Percentiles rank a stretch among this genome's conserved stretches.
Evolutionary conservation across 1,140 invertebrate species (phyloP).

Genomic region (Tetraneura akinire): DNA sequence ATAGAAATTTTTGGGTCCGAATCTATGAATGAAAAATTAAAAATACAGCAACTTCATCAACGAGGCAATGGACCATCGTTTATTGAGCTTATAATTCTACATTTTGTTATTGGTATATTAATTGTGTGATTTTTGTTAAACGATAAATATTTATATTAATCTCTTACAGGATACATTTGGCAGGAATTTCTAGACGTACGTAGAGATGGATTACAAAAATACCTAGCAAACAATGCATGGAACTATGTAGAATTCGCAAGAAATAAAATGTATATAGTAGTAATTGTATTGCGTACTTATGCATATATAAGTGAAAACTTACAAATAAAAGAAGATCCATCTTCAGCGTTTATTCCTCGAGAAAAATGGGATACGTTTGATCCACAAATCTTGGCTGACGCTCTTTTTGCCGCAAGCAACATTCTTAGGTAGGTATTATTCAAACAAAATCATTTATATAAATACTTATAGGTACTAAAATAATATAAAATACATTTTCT

Average conservation of each 20-base stretch:
- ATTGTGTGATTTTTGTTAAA: no score
- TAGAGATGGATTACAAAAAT: constrained; percentile 77
- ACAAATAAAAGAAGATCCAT: constrained; percentile 68
- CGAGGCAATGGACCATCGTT: constrained; percentile 76
- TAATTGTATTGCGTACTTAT: constrained; percentile 72
- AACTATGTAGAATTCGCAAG: constrained; percentile 93
- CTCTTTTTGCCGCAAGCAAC: constrained; percentile 92
- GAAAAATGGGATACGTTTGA: constrained; percentile 92
- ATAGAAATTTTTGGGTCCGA: constrained; percentile 73
- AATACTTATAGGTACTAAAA: no score
- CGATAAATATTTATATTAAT: no score
- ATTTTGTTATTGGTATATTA: constrained; percentile 72
- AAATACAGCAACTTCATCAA: constrained; percentile 68
- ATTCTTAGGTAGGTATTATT: constrained; percentile 70
- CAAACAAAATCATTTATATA: no score
- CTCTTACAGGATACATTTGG: constrained; percentile 78
- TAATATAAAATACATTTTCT: no score
- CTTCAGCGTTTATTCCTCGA: constrained; percentile 72
- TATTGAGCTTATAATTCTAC: constrained; percentile 74
- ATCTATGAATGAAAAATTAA: constrained; percentile 64
- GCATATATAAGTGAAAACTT: constrained; percentile 75
- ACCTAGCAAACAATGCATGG: constrained; percentile 85
- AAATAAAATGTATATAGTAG: constrained; percentile 81
- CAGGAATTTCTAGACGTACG: constrained; percentile 89
- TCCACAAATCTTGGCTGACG: constrained; percentile 91